Percentiles rank a stretch among this genome's conserved stretches.
Conservation (phyloP, 2,888 invertebrate genomes). For the Agonopterix heracliana region DNA sequence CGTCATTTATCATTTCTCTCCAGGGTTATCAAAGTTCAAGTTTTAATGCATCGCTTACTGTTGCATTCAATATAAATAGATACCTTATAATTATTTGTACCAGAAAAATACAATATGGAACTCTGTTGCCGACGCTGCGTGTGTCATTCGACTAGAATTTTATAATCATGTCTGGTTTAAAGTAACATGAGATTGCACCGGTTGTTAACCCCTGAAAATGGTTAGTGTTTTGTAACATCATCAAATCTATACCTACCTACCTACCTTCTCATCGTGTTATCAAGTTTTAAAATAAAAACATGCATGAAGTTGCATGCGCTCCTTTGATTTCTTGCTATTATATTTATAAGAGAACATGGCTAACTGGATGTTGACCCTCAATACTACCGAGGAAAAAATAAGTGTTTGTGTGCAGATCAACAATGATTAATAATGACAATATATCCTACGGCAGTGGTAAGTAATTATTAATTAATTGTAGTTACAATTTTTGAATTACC, state of each 20-base stretch:
- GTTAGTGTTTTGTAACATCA: too few species aligned
- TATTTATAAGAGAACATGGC: neutral
- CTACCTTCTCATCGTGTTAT: too few species aligned
- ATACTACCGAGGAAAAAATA: neutral
- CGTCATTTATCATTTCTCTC: slow-evolving; percentile 15
- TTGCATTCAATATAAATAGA: too few species aligned
- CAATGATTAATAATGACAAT: slow-evolving; percentile 59
- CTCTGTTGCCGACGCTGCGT: too few species aligned
- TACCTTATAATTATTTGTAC: too few species aligned
- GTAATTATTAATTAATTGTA: slow-evolving; percentile 25
- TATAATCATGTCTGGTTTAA: too few species aligned
- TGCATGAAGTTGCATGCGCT: neutral
- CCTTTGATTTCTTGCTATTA: slow-evolving; percentile 10
- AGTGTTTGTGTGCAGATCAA: neutral
- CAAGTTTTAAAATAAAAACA: neutral
- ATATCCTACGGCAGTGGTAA: slow-evolving; percentile 65
- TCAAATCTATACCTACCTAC: too few species aligned
- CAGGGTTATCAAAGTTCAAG: slow-evolving; percentile 30
- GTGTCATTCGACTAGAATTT: too few species aligned
- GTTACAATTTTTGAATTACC: slow-evolving; percentile 31
- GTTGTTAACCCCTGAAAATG: too few species aligned
- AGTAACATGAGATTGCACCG: too few species aligned
- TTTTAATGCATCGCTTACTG: slow-evolving; percentile 17
- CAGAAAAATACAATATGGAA: too few species aligned
- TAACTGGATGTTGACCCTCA: slow-evolving; percentile 5